A percentile compares a stretch with the other conserved stretches of the same genome.
Conservation (phyloP, 2,113 vertebrate species). For the Lichenostomus cassidix region DNA sequence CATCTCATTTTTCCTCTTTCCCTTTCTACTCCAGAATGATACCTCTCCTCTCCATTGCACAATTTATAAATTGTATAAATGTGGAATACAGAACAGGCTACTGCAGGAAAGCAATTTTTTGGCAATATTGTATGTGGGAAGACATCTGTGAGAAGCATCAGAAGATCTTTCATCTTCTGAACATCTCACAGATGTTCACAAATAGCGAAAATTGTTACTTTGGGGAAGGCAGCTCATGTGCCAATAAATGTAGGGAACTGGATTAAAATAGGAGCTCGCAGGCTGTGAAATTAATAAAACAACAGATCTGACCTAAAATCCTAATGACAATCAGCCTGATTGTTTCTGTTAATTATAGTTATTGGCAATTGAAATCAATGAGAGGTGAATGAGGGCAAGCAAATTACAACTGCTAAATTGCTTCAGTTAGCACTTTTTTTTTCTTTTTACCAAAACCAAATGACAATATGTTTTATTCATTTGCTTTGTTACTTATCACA, state of each 20-base stretch:
- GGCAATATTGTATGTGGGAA: conserved; percentile 71
- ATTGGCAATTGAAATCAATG: conserved; percentile 65
- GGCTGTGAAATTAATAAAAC: conserved; percentile 65
- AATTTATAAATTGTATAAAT: conserved; percentile 56
- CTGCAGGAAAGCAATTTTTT: conserved; percentile 64
- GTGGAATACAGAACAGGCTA: conserved; percentile 60
- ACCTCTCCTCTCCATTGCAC: conserved; percentile 27
- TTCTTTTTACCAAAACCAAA: not conserved
- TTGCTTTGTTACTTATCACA: conserved; percentile 68
- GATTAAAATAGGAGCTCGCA: conserved; percentile 64
- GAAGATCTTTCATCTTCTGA: conserved; percentile 74
- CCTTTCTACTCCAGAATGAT: conserved; percentile 24
- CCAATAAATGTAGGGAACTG: conserved; percentile 46
- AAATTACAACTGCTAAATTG: conserved; percentile 55
- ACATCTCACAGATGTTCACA: conserved; percentile 75
- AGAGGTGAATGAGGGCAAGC: conserved; percentile 44
- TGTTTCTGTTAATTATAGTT: conserved; percentile 64
- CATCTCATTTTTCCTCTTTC: conserved; percentile 30
- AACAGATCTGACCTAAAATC: conserved; percentile 67
- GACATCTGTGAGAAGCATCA: conserved; percentile 72
- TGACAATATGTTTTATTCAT: conserved; percentile 37
- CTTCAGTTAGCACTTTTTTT: conserved; percentile 45
- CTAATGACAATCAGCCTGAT: conserved; percentile 67
- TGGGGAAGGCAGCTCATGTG: conserved; percentile 61
- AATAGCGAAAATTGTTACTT: conserved; percentile 73